Evolutionary conservation across 1,140 invertebrate genomes (phyloP), one percentile per base, ranked within the genome.

Genomic region (Hycleus cichorii): DNA sequence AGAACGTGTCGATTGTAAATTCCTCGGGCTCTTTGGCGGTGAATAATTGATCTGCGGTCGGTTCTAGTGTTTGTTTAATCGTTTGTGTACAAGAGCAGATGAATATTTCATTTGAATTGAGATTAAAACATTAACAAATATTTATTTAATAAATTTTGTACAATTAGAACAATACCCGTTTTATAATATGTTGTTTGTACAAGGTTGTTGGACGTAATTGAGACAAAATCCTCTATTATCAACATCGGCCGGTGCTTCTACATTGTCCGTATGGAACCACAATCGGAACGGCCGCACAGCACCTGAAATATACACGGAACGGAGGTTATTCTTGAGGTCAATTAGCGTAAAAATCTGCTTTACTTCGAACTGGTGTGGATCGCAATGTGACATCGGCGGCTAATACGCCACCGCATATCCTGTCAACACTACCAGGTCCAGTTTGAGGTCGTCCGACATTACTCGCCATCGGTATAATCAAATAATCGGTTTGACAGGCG

Each of bases 131-230:
- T 18, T 18, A 18, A 18, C 18, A 38, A 9, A 39, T 10, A 39
- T 39, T 6, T 10, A 39, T 39, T n/a, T 42, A 42, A 42, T 11
- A 42, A 10, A 42, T 9, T 6, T 42, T 27, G 24, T 10, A 54
- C 25, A 12, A 6, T 26, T 54, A n/a, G 8, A 12, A n/a, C n/a
- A 27, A 44, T 55, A 39, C 42, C 11, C 27, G 49, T 32, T 49
- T 48, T 48, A 49, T n/a, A 47, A 42, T 10, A 64, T 51, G 54
- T 39, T 73, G 68, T 83, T 86, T 43, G 85, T 89, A 66, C 90
- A 92, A 0, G 89, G 89, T 67, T 91, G 89, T 72, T 91, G 90
- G 3, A 90, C 80, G 63, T 89, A 92, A 68, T 89, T 87, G 1
- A 92, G 70, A 62, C 88, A 91, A 67, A 90, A 92, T 2, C 90